Conservation (phyloP, 2,113 vertebrate genomes). For the Otolemur garnettii region DNA sequence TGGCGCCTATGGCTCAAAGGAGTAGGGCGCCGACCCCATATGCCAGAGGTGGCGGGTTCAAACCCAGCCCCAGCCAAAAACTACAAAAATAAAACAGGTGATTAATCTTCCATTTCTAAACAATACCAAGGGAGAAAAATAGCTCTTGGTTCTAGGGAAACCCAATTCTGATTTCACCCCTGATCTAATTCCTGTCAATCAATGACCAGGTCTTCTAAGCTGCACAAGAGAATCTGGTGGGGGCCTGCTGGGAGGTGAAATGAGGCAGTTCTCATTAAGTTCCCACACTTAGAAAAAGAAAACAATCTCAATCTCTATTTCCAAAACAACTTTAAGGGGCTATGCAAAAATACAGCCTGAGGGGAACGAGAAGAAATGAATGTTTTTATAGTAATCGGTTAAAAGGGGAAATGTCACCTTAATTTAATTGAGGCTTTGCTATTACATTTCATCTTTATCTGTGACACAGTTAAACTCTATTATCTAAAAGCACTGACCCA, state of each 20-base stretch:
- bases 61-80: too few relatives aligned
- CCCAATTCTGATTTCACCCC: background rate
- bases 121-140: background rate
- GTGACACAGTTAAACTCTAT: constrained; percentile 81
- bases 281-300: constrained; percentile 7
- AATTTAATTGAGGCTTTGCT: constrained; percentile 78
- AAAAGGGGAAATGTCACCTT: constrained; percentile 78
- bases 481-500: constrained; percentile 82
- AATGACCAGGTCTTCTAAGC: constrained; percentile 11
- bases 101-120: constrained; percentile 24
- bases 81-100: background rate
- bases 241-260: background rate
- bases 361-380: constrained; percentile 63
- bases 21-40: too few relatives aligned
- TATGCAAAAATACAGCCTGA: constrained; percentile 55
- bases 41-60: too few relatives aligned
- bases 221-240: background rate
- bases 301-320: constrained; percentile 63
- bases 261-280: background rate
- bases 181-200: background rate
- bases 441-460: constrained; percentile 73
- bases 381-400: constrained; percentile 69
- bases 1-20: too few relatives aligned
- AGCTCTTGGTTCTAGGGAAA: background rate
- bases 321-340: constrained; percentile 60